Evolutionary conservation across 2,888 invertebrate species (phyloP).

Genomic region (Pseudococcus viburni): DNA sequence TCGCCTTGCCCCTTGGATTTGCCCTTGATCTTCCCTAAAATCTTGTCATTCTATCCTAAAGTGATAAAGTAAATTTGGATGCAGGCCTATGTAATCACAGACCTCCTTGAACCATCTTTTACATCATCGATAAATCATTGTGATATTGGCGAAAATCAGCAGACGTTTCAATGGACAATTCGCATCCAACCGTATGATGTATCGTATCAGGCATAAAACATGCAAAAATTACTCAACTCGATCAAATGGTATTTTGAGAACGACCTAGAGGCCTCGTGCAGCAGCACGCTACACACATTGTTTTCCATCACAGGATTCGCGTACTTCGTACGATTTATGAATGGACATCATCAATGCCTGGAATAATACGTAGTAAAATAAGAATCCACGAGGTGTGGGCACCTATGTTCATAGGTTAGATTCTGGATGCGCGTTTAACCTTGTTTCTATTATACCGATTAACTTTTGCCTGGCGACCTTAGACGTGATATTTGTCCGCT

Average conservation of each 20-base stretch:
- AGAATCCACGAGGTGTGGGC: background rate
- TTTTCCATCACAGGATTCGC: background rate
- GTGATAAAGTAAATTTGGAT: too few relatives aligned
- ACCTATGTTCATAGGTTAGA: background rate
- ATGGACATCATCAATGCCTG: background rate
- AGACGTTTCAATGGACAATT: too few relatives aligned
- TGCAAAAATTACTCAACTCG: background rate
- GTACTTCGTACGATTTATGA: background rate
- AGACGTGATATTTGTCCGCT: conserved; percentile 24
- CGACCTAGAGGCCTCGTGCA: background rate
- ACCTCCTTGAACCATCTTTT: too few relatives aligned
- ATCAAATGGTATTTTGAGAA: background rate
- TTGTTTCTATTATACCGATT: conserved; percentile 49
- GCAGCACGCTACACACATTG: background rate
- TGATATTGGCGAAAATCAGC: too few relatives aligned
- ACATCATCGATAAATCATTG: too few relatives aligned
- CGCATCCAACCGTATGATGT: too few relatives aligned
- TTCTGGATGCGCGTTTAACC: conserved; percentile 30
- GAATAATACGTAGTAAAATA: conserved; percentile 1
- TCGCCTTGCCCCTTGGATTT: too few relatives aligned
- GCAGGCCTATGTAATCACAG: too few relatives aligned
- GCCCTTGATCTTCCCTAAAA: too few relatives aligned
- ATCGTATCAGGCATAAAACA: background rate
- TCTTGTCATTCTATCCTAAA: too few relatives aligned
- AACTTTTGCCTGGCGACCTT: conserved; percentile 46